These are phyloP conservation scores for Chrysocyon brachyurus DNA, from an alignment of 2,797 vertebrate species.

Conservation along the genomic window DNA sequence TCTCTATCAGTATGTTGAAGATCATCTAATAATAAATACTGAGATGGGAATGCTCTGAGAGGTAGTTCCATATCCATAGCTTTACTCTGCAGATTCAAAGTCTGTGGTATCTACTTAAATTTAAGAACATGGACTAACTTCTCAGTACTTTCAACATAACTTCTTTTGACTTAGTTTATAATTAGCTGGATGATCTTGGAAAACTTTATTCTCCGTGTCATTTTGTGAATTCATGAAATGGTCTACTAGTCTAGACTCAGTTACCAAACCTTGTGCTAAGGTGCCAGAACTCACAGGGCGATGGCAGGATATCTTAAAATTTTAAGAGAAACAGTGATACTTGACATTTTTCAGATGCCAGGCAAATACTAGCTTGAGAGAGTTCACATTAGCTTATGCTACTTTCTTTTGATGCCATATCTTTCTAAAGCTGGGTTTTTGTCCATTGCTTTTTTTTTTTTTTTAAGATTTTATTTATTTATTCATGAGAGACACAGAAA, in stretches of 20 bases:
- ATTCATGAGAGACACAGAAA: no score
- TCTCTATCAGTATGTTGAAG: neutral
- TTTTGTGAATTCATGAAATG: constrained; percentile 21
- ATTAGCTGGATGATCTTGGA: neutral
- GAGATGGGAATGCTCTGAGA: neutral
- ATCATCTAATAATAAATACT: neutral
- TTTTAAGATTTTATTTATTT: no score
- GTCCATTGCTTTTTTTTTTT: neutral
- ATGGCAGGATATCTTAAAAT: neutral
- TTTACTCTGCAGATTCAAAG: constrained; percentile 7
- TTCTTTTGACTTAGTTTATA: constrained; percentile 28
- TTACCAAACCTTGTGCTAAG: neutral
- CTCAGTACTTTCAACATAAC: constrained; percentile 35
- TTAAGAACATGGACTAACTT: constrained; percentile 31
- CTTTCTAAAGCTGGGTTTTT: constrained; percentile 11
- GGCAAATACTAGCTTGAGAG: neutral
- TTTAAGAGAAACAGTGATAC: neutral
- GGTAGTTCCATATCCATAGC: neutral
- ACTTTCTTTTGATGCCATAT: neutral
- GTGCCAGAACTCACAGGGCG: neutral
- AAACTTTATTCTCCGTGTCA: neutral
- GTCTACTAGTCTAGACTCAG: neutral
- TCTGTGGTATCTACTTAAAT: neutral
- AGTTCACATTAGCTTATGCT: neutral
- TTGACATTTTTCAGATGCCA: neutral